Base-by-base conservation (phyloP, 2,888 invertebrate genomes). In the Myopa testacea region DNA sequence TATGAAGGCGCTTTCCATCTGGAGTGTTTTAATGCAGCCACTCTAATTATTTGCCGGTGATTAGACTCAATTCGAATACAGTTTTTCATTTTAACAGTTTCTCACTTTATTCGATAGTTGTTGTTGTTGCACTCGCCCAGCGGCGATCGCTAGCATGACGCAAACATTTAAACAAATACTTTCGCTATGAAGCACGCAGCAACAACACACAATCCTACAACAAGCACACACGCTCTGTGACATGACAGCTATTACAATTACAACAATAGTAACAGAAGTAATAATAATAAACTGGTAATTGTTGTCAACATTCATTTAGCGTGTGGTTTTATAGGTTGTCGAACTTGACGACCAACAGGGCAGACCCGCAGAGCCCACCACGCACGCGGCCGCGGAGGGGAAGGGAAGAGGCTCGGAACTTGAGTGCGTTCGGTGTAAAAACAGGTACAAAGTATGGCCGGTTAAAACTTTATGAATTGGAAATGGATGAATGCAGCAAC, bases 221-320 rank as follows among this genome's bases (percentile, higher is more conserved):
- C 26, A 26, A 2, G 50, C 50, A 8, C 50, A n/a, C 55, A 5
- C 55, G 55, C 55, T 10, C 10, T 14, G 55, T 55, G 55, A 55
- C 55, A n/a, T 14, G 5, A 55, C 16, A 14, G 55, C 5, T 5
- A 16, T 16, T 55, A 16, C 55, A n/a, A 55, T n/a, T 55, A n/a
- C 55, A 55, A 55, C 55, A 55, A n/a, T n/a, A 12, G 55, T 55
- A n/a, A 14, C n/a, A 4, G 16, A 3, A 55, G 55, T n/a, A 55
- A 12, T n/a, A 16, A 14, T 38, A 16, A 65, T 65, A 38, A 38
- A 14, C 12, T 65, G 37, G 65, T 65, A 65, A 70, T 38, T 65
- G 65, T 85, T 85, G 85, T 85, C 85, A 86, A 85, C 85, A 86
- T 86, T 85, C 85, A 84, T 86, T 85, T 86, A 85, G 85, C 84